phyloP scores from a whole-genome alignment of 2,113 vertebrate genomes.

The Barbus barbus region DNA sequence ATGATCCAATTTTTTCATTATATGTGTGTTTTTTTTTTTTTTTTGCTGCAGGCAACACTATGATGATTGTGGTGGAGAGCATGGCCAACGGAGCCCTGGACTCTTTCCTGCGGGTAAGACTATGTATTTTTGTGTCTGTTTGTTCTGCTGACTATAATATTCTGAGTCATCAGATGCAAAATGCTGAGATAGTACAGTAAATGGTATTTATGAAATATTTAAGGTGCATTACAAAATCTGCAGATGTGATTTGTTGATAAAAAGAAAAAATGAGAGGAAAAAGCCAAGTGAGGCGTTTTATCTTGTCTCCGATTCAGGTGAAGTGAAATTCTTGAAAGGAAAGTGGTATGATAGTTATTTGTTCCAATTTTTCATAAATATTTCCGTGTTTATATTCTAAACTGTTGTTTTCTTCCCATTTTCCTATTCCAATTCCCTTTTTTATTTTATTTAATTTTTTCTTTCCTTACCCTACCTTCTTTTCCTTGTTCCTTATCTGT shows the following conservation, averaged over 20 bases:
- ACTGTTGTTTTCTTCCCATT: neutral
- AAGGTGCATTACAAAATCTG: neutral
- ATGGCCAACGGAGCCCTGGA: slow-evolving; percentile 89
- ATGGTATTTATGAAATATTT: slow-evolving; percentile 4
- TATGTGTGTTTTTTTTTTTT: slow-evolving; percentile 35
- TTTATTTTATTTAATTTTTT: neutral
- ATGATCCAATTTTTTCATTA: neutral
- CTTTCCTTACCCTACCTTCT: neutral
- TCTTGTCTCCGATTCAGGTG: neutral
- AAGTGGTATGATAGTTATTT: neutral
- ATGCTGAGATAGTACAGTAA: slow-evolving; percentile 11
- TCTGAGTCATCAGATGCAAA: neutral
- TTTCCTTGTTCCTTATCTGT: neutral
- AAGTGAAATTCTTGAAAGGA: neutral
- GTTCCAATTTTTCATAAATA: neutral
- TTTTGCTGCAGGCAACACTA: slow-evolving; percentile 81
- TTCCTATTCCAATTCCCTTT: neutral
- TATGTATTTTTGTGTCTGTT: neutral
- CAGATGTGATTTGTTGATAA: neutral
- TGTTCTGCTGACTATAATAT: neutral
- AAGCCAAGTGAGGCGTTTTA: neutral
- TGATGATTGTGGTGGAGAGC: slow-evolving; percentile 94
- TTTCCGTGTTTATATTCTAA: neutral
- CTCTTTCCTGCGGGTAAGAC: slow-evolving; percentile 88
- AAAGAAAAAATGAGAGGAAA: neutral